Evolutionary conservation across 2,888 invertebrate genomes (phyloP), one percentile per base, ranked within the genome.

Genomic region (Hymenopus coronatus): DNA sequence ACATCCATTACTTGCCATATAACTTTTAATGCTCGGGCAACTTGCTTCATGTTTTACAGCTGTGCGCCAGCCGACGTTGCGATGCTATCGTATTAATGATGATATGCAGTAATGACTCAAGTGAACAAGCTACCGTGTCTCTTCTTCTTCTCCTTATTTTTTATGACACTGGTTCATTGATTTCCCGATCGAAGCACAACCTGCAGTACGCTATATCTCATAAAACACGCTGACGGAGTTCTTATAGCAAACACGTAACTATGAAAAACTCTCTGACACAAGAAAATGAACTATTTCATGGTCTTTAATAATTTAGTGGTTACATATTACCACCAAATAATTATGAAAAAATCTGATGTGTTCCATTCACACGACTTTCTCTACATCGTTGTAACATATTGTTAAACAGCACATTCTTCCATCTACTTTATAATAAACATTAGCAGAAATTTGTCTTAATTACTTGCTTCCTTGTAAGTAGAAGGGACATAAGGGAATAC

Each of bases 1-100:
- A 90, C 90, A 90, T 90, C 91, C 91, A 91, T 90, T 90, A 89
- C 83, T 54, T 85, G 83, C 46, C 86, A 87, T 87, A 87, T 87
- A 87, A 87, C 82, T 87, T 87, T 87, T 82, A 87, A 87, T 82
- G 87, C 87, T 87, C 33, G 54, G 40, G 15, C 82, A 87, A 82
- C 87, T 87, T 81, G 88, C 54, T 85, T 28, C 83, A 33, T 84
- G 88, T 88, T 88, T 83, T 88, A 88, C 88, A 70, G 84, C 84
- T 70, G 28, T 40, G n/a, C 81, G 70, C 25, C 30, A 82, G 87
- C 87, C 88, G 88, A 88, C 85, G 81, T 28, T 27, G 88, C 33
- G 88, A 85, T 84, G 88, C 70, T 84, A 88, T 88, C 82, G 85
- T 70, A 81, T 81, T 84, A 88, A 84, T 85, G 82, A 81, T 84